These are phyloP conservation scores for Tipula lateralis DNA, from an alignment of 2,888 invertebrate genomes.

Conservation along the genomic window DNA sequence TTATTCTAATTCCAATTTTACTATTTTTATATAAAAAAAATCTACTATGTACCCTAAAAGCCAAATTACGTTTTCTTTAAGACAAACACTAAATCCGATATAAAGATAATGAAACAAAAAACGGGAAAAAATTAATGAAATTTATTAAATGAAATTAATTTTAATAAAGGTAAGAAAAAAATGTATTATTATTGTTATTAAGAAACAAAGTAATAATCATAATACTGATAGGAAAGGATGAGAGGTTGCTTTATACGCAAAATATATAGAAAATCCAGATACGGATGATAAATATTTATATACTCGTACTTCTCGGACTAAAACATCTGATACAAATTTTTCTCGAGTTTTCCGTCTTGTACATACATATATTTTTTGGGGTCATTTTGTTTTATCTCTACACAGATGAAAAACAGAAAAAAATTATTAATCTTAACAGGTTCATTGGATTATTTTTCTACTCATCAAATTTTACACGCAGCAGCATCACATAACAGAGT, in stretches of 20 bases:
- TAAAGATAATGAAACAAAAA: background rate
- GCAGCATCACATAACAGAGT: background rate
- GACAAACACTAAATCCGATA: background rate
- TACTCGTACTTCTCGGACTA: background rate
- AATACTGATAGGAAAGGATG: background rate
- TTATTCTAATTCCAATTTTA: background rate
- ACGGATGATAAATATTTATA: background rate
- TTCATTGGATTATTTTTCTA: constrained; percentile 11
- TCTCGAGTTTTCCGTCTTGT: background rate
- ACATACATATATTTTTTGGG: background rate
- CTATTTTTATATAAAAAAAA: background rate
- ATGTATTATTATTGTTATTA: background rate
- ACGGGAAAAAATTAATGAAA: background rate
- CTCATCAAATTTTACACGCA: background rate
- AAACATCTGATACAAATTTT: background rate
- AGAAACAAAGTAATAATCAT: background rate
- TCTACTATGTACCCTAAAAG: background rate
- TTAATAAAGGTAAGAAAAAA: background rate
- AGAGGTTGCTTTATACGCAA: background rate
- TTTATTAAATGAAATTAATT: constrained; percentile 2
- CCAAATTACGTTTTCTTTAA: background rate
- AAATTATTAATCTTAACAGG: constrained; percentile 7
- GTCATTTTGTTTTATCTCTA: background rate
- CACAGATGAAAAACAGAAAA: background rate
- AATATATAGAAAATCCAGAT: background rate